Evolutionary conservation across 2,113 vertebrate species (phyloP).

Genomic region (Sebastes fasciatus): DNA sequence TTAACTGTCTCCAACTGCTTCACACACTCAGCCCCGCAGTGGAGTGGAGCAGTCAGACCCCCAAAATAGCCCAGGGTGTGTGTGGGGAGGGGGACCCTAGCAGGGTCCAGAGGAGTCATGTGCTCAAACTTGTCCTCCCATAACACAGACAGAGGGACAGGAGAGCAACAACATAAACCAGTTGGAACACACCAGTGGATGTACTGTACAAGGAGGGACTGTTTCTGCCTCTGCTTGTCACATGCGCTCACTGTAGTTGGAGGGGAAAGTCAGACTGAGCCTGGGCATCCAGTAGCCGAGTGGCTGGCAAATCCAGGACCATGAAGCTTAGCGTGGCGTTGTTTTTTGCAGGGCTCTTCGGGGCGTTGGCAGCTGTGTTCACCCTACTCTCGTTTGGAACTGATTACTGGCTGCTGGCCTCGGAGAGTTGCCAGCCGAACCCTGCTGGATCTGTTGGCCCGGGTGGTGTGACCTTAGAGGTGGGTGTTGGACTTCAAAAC

Average conservation of each 20-base stretch:
- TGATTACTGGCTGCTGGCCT: slow-evolving; percentile 96
- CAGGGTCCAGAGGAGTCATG: slow-evolving; percentile 67
- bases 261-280: slow-evolving; percentile 36
- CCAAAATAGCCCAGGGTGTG: slow-evolving; percentile 89
- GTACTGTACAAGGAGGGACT: slow-evolving; percentile 16
- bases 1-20: slow-evolving; percentile 51
- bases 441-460: slow-evolving; percentile 53
- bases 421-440: slow-evolving; percentile 85
- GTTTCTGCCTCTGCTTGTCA: slow-evolving; percentile 47
- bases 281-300: slow-evolving; percentile 28
- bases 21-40: slow-evolving; percentile 60
- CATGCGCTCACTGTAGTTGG: slow-evolving; percentile 52
- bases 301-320: slow-evolving; percentile 46
- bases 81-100: slow-evolving; percentile 57
- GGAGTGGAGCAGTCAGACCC: slow-evolving; percentile 82
- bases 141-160: slow-evolving; percentile 56
- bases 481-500: slow-evolving; percentile 57
- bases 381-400: slow-evolving; percentile 95
- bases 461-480: slow-evolving; percentile 41
- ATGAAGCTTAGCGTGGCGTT: slow-evolving; percentile 93
- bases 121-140: slow-evolving; percentile 65
- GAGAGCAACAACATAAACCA: slow-evolving; percentile 31
- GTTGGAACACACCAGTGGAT: slow-evolving; percentile 30
- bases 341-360: slow-evolving; percentile 96
- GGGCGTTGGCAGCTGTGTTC: slow-evolving; percentile 90